Evolutionary conservation across 2,888 invertebrate species (phyloP).

Genomic region (Ametastegia equiseti): DNA sequence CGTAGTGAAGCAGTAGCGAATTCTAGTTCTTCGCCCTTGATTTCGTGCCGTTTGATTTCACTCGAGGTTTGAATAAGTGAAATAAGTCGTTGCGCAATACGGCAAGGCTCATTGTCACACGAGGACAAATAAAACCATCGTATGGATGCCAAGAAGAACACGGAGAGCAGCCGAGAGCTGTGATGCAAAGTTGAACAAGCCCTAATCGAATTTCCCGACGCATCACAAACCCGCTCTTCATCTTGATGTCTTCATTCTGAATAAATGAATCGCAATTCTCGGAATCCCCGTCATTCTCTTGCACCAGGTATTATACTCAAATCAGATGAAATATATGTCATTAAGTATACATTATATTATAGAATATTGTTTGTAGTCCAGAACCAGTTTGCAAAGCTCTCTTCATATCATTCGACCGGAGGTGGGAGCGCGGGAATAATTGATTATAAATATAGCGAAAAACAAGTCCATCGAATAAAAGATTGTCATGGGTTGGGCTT

Average conservation of each 20-base stretch:
- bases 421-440: not conserved
- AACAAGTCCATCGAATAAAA: conserved; percentile 9
- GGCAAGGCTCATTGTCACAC: not conserved
- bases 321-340: not conserved
- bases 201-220: not conserved
- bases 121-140: conserved; percentile 25
- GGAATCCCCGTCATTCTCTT: not conserved
- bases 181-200: too few species aligned
- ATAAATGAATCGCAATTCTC: not conserved
- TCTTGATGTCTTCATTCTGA: not conserved
- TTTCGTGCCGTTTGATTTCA: conserved; percentile 27
- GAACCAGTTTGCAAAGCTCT: not conserved
- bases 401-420: not conserved
- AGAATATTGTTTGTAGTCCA: not conserved
- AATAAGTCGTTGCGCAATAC: conserved; percentile 12
- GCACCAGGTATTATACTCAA: not conserved
- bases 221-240: not conserved
- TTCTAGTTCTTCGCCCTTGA: conserved; percentile 22
- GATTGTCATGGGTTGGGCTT: conserved; percentile 22
- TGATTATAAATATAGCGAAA: not conserved
- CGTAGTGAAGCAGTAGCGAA: not conserved
- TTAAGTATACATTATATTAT: not conserved
- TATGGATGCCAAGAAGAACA: not conserved
- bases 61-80: conserved; percentile 19
- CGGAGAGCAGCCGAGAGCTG: not conserved